Evolutionary conservation across 2,113 vertebrate genomes (phyloP).

Genomic region (Egretta garzetta): DNA sequence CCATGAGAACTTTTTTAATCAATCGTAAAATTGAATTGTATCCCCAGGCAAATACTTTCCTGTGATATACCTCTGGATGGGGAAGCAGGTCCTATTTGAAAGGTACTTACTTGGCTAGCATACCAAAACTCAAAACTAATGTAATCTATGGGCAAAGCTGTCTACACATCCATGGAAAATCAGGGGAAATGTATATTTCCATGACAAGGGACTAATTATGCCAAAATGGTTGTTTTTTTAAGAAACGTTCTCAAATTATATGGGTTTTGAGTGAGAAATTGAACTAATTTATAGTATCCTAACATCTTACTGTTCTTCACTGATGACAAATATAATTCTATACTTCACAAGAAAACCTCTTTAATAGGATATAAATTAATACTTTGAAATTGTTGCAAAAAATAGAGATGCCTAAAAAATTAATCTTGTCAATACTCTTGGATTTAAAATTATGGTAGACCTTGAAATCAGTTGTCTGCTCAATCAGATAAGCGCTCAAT

Average conservation of each 20-base stretch:
- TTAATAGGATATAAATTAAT: background rate
- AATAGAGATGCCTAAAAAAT: background rate
- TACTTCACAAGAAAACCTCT: background rate
- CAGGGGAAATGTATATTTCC: background rate
- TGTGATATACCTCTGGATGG: background rate
- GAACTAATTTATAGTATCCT: background rate
- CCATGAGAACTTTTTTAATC: background rate
- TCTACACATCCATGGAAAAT: background rate
- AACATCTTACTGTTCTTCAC: background rate
- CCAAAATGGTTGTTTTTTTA: background rate
- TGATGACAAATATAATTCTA: background rate
- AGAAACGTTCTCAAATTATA: background rate
- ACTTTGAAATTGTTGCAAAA: background rate
- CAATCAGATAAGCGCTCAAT: background rate
- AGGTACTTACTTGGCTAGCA: background rate
- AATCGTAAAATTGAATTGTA: background rate
- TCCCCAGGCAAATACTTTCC: background rate
- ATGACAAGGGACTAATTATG: background rate
- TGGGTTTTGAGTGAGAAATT: background rate
- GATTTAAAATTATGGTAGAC: background rate
- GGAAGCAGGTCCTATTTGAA: background rate
- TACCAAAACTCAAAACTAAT: background rate
- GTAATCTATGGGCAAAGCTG: background rate
- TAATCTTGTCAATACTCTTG: background rate
- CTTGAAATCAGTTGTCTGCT: background rate